Base-by-base conservation (phyloP, 1,140 invertebrate species). In the Dendrolimus punctatus region DNA sequence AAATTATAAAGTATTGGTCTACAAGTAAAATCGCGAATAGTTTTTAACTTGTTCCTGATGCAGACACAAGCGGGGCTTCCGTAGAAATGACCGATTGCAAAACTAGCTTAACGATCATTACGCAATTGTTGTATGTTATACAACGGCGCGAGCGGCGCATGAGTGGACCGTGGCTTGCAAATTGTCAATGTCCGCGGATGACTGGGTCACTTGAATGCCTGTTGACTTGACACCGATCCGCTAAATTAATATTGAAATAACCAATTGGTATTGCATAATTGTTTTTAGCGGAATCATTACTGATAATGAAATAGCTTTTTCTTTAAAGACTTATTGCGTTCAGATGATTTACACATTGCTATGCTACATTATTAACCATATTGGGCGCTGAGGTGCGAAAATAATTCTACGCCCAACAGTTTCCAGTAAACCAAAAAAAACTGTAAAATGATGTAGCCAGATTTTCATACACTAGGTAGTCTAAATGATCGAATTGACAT, bases 71-170 rank as follows among this genome's bases (percentile, higher is more conserved):
- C 44, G 53, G 8, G 50, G 38, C 40, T 47, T 48, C 39, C 47
- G 48, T 23, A 23, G 40, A 51, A 54, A 38, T 54, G 55, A 53
- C 23, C 47, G 47, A 8, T 53, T 47, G 51, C 46, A 9, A 49
- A 54, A 50, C 50, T 40, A 38, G 45, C 50, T 41, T 44, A 58
- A 47, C 47, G 57, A 55, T 7, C 49, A 39, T 61, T 64, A 54
- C 47, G 55, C 51, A 64, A 64, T 39, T 55, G 47, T 64, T 64
- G 61, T 61, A 53, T 54, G 61, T 61, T 39, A 49, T 6, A 49
- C 36, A 42, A 9, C 49, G 45, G 49, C 52, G 60, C 52, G 55
- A 49, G 10, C 39, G 41, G 41, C 39, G 42, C 10, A 23, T 23
- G 23, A 23, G 23, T 23, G 23, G 23, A 2, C 3, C 23, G 23